Base-by-base conservation (phyloP, 2,113 vertebrate genomes). In the Heterotilapia buettikoferi region DNA sequence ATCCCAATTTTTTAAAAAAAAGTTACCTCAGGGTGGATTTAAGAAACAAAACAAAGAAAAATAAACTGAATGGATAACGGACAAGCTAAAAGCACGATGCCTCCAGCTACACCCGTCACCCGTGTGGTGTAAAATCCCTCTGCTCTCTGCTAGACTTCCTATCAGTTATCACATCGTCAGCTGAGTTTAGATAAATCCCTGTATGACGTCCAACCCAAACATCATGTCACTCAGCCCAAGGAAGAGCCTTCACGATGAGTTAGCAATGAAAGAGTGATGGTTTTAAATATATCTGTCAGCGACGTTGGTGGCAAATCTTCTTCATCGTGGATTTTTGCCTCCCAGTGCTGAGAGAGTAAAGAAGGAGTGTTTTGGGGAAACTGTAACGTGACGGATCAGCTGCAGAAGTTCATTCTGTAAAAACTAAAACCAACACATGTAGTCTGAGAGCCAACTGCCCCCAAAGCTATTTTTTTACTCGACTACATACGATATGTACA, bases 241-340 rank as follows among this genome's bases (percentile, higher is more conserved):
- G 84, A 94, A 61, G 84, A 93, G 66, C 84, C 86, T 61, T 90
- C 78, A 90, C 2, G 9, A 26, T 86, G 85, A 80, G 73, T 89
- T 92, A 84, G 80, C 90, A 88, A 56, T n/a, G 61, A 83, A 85
- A 92, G 83, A 90, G 57, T 66, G 87, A 89, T 89, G 86, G 52
- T 80, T 90, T 93, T 87, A 92, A 90, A 94, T 92, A 86, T 86
- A 90, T 95, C 94, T 66, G 83, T 94, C 93, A 94, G 80, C 86
- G 85, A 89, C 84, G 63, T 91, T 90, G 84, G 88, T 59, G 82
- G 84, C 92, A 94, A 94, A 94, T 94, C 92, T 93, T 85, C 91
- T 89, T 92, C 90, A 78, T 87, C 3, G 4, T 7, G 68, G 86
- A 95, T 94, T 92, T 92, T 92, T 80, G 85, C 47, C 84, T 91